phyloP scores from a whole-genome alignment of 2,113 vertebrate genomes.

The Amphiprion ocellaris region DNA sequence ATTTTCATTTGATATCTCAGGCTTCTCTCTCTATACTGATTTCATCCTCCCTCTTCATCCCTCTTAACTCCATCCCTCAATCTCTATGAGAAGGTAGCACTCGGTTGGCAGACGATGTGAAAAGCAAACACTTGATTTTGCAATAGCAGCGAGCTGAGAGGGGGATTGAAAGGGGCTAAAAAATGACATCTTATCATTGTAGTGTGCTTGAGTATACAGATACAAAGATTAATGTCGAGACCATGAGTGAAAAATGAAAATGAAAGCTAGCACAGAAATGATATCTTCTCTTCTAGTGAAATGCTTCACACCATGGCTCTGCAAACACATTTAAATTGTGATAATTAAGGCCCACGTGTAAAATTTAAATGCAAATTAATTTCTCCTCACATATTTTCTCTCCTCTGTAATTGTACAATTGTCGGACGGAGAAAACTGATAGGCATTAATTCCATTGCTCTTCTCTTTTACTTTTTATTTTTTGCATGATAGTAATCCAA shows the following conservation, averaged over 20 bases:
- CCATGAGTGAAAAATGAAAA: conserved; percentile 40
- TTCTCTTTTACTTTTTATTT: conserved; percentile 16
- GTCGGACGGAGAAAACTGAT: conserved; percentile 36
- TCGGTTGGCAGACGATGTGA: conserved; percentile 44
- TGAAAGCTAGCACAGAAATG: conserved; percentile 33
- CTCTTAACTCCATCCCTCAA: conserved; percentile 12
- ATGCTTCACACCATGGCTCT: conserved; percentile 35
- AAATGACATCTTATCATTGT: conserved; percentile 21
- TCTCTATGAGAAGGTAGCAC: conserved; percentile 50
- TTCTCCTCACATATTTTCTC: conserved; percentile 54
- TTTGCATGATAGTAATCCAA: conserved; percentile 25
- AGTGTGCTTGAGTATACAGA: conserved; percentile 17
- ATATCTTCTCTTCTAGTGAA: conserved; percentile 30
- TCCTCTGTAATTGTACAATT: conserved; percentile 42
- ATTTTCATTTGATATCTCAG: conserved; percentile 35
- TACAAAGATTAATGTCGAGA: conserved; percentile 55
- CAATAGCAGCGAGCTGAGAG: conserved; percentile 33
- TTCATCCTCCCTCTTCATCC: conserved; percentile 19
- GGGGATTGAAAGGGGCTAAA: conserved; percentile 20
- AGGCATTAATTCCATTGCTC: conserved; percentile 27
- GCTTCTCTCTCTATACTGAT: conserved; percentile 8
- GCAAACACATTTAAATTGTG: conserved; percentile 58
- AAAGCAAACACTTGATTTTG: conserved; percentile 58
- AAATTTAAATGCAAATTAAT: conserved; percentile 76
- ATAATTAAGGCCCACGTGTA: conserved; percentile 73